Percentiles rank a stretch among this genome's conserved stretches.
Conservation (phyloP, 2,113 vertebrate species). For the Probosciger aterrimus region DNA sequence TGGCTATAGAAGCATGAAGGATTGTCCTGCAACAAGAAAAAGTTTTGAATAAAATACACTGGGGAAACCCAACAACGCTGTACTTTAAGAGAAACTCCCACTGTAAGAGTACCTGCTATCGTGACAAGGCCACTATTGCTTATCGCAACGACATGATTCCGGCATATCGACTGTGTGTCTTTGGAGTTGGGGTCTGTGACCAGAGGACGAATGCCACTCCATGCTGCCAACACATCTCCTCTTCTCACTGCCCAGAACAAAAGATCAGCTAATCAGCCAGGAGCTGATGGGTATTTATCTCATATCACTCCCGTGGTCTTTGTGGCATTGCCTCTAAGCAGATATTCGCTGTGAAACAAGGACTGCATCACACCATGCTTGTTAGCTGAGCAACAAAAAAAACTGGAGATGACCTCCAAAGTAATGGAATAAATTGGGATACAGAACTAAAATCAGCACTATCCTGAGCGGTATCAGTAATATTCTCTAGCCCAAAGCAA, state of each 20-base stretch:
- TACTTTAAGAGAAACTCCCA: rapidly evolving
- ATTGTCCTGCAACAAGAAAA: no score
- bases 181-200: conserved; percentile 93
- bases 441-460: background rate
- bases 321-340: background rate
- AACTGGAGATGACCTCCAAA: background rate
- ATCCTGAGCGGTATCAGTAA: rapidly evolving
- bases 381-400: background rate
- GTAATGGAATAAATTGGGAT: background rate
- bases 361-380: background rate
- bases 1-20: rapidly evolving
- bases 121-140: conserved; percentile 90
- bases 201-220: conserved; percentile 96
- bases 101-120: conserved; percentile 83
- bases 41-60: rapidly evolving
- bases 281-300: background rate
- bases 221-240: conserved; percentile 94
- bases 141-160: conserved; percentile 89
- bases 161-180: conserved; percentile 94
- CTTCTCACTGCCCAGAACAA: conserved; percentile 82
- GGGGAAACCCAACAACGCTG: background rate
- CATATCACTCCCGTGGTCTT: rapidly evolving
- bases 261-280: background rate
- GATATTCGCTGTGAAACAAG: background rate
- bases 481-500: background rate